phyloP scores from a whole-genome alignment of 2,113 vertebrate species.

The Smithornis capensis region DNA sequence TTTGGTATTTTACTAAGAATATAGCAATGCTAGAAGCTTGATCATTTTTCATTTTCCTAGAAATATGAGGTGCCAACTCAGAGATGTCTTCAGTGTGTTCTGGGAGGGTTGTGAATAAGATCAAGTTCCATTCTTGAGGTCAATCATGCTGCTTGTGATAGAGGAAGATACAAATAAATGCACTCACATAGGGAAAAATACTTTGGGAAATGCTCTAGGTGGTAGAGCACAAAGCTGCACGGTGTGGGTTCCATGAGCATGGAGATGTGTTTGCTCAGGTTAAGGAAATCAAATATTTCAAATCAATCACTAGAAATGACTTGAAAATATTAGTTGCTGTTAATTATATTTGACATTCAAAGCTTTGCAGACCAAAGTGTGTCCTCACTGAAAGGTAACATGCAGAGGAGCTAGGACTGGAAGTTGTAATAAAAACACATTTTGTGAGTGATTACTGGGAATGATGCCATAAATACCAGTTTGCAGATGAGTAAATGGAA shows the following conservation, averaged over 20 bases:
- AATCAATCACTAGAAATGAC: neutral
- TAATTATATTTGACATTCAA: neutral
- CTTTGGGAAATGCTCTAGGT: neutral
- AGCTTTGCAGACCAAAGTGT: neutral
- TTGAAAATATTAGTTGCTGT: neutral
- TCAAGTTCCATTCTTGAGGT: neutral
- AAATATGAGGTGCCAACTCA: neutral
- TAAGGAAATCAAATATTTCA: constrained; percentile 11
- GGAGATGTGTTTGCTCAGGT: neutral
- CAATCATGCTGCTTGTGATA: neutral
- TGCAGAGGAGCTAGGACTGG: neutral
- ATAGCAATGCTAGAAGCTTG: neutral
- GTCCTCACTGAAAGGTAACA: neutral
- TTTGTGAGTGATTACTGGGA: neutral
- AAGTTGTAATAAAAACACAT: neutral
- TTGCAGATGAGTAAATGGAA: neutral
- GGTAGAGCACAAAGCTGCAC: neutral
- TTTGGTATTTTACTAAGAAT: neutral
- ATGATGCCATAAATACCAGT: neutral
- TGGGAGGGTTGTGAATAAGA: neutral
- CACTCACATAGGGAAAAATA: neutral
- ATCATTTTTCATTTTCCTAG: neutral
- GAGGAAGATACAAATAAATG: neutral
- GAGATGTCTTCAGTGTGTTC: neutral
- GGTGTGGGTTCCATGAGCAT: neutral